phyloP scores from a whole-genome alignment of 2,797 vertebrate genomes.

The Antennarius maculatus region DNA sequence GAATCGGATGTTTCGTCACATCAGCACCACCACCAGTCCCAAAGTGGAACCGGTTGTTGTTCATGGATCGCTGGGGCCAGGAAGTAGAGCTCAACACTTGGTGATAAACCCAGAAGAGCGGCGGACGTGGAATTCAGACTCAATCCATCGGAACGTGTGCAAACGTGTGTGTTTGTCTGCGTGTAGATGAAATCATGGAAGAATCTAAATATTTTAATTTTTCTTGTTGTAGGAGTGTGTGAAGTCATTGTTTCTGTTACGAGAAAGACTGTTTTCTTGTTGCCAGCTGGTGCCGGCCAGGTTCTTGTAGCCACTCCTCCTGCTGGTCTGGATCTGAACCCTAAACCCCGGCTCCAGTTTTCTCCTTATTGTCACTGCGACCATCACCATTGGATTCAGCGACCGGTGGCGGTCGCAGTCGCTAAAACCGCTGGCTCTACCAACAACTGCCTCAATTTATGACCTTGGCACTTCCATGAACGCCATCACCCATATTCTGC shows the following conservation, averaged over 20 bases:
- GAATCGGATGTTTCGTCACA: neutral
- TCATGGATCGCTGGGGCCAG: neutral
- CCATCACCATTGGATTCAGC: conserved; percentile 9
- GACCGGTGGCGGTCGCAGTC: conserved; percentile 29
- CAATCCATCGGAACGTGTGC: conserved; percentile 23
- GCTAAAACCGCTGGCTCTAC: conserved; percentile 18
- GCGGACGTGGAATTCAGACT: conserved; percentile 24
- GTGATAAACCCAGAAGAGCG: conserved; percentile 9
- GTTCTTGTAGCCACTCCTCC: conserved; percentile 46
- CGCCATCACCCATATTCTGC: conserved; percentile 21
- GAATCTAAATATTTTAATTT: conserved; percentile 39
- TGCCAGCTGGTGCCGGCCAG: conserved; percentile 46
- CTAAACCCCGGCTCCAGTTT: conserved; percentile 7
- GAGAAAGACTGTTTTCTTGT: conserved; percentile 44
- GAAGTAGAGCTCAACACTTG: neutral
- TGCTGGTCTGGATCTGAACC: conserved; percentile 24
- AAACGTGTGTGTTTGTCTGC: neutral
- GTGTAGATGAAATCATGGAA: conserved; percentile 18
- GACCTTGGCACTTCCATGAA: conserved; percentile 11
- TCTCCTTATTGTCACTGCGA: conserved; percentile 17
- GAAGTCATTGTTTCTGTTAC: conserved; percentile 57
- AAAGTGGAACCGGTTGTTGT: neutral
- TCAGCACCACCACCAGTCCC: neutral
- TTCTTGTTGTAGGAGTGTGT: conserved; percentile 65
- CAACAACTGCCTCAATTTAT: conserved; percentile 2